A percentile compares a stretch with the other conserved stretches of the same genome.
Evolutionary conservation across 2,888 invertebrate genomes (phyloP).

Genomic region (Ptycholaimellus sp.): DNA sequence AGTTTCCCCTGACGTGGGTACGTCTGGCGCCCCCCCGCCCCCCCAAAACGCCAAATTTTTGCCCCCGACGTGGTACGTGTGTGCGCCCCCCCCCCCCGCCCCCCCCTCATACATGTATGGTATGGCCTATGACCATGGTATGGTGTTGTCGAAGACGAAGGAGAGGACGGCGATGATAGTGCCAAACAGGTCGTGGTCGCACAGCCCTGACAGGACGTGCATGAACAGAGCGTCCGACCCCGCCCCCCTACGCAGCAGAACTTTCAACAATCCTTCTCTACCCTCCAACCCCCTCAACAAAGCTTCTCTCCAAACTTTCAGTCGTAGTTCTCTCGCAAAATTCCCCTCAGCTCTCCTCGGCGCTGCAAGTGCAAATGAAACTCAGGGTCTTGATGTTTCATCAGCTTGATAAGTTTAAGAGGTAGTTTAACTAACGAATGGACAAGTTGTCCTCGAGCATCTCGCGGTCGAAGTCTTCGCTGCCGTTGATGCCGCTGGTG

Average conservation of each 20-base stretch:
- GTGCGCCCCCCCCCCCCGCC: too few species aligned
- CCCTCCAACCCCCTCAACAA: background rate
- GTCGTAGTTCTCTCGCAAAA: conserved; percentile 77
- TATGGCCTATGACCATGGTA: too few species aligned
- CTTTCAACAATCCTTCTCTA: conserved; percentile 18
- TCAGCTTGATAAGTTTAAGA: too few species aligned
- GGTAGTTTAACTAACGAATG: too few species aligned
- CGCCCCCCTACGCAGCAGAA: conserved; percentile 52
- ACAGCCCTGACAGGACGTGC: conserved; percentile 46
- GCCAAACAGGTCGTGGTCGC: conserved; percentile 49
- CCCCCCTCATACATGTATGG: too few species aligned
- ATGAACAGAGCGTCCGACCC: conserved; percentile 44
- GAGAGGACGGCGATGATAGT: conserved; percentile 50
- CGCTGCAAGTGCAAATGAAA: conserved; percentile 33
- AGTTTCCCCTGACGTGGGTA: too few species aligned
- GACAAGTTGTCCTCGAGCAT: conserved; percentile 79
- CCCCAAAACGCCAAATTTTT: too few species aligned
- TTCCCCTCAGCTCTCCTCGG: conserved; percentile 79
- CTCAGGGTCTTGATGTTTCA: too few species aligned
- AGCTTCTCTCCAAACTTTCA: conserved; percentile 47
- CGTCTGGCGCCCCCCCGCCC: too few species aligned
- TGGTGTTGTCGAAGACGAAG: conserved; percentile 49
- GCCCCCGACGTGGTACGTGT: too few species aligned
- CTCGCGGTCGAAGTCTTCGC: conserved; percentile 64
- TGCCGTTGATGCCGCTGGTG: conserved; percentile 72